These are phyloP conservation scores for Channa maculata DNA, from an alignment of 2,113 vertebrate species.

Conservation along the genomic window DNA sequence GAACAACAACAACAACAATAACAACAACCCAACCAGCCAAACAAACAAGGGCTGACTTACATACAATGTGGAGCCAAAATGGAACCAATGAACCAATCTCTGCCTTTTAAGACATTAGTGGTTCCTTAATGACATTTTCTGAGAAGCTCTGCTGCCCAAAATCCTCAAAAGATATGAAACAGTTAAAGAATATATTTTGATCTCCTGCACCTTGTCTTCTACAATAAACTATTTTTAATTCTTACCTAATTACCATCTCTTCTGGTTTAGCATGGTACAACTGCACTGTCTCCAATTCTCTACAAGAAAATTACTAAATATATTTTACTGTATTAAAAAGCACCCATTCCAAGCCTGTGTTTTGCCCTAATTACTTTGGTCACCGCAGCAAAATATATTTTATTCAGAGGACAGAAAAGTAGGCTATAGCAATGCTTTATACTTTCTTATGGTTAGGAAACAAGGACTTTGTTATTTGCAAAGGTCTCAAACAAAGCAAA, in stretches of 20 bases:
- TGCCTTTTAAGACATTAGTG: constrained; percentile 21
- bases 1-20: constrained; percentile 18
- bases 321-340: too few relatives aligned
- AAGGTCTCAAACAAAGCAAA: constrained; percentile 12
- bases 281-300: too few relatives aligned
- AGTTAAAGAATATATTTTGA: not conserved
- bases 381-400: constrained; percentile 6
- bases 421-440: not conserved
- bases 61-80: constrained; percentile 20
- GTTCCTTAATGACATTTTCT: constrained; percentile 38
- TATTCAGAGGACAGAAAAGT: not conserved
- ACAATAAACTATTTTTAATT: not conserved
- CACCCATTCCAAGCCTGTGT: not conserved
- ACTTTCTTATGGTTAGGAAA: not conserved
- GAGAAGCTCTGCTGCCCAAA: not conserved
- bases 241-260: not conserved
- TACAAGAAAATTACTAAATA: too few relatives aligned
- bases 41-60: too few relatives aligned
- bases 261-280: not conserved
- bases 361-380: not conserved
- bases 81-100: constrained; percentile 44
- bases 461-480: not conserved
- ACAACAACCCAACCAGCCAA: not conserved
- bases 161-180: constrained; percentile 5
- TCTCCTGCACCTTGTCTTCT: not conserved